These are phyloP conservation scores for Melanostoma mellinum DNA, from an alignment of 2,888 invertebrate genomes.

Conservation along the genomic window DNA sequence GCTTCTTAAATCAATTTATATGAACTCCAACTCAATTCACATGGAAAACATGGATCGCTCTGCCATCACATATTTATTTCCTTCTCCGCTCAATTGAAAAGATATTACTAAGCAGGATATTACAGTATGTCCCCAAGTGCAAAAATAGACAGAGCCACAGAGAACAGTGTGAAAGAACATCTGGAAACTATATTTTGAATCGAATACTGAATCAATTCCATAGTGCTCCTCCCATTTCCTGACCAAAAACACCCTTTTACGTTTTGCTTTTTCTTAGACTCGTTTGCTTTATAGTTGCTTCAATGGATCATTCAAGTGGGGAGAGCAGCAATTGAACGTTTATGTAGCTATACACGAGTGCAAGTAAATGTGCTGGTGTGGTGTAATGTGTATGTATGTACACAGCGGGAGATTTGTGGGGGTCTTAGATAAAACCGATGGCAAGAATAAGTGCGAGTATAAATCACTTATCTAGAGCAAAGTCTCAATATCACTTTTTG, in stretches of 20 bases:
- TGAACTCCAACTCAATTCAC: neutral
- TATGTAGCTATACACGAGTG: neutral
- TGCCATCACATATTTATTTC: constrained; percentile 5
- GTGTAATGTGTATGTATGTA: constrained; percentile 5
- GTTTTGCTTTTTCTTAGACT: no score
- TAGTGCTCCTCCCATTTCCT: constrained; percentile 17
- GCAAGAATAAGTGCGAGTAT: constrained; percentile 51
- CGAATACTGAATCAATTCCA: constrained; percentile 54
- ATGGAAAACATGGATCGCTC: constrained; percentile 39
- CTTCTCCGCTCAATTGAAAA: constrained; percentile 44
- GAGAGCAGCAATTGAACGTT: constrained; percentile 43
- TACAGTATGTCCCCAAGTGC: constrained; percentile 47
- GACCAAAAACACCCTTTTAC: no score
- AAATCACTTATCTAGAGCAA: constrained; percentile 69
- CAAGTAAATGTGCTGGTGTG: neutral
- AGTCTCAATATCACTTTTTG: constrained; percentile 63
- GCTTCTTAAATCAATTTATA: neutral
- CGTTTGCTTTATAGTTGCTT: no score
- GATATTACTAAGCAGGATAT: constrained; percentile 65
- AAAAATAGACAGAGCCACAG: constrained; percentile 10
- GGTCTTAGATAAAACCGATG: constrained; percentile 35
- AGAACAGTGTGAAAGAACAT: constrained; percentile 52
- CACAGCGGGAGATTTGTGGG: neutral
- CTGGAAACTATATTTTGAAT: constrained; percentile 61
- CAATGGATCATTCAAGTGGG: constrained; percentile 35